These are phyloP conservation scores for Zaprionus bogoriensis DNA, from an alignment of 2,888 invertebrate species.

Conservation along the genomic window DNA sequence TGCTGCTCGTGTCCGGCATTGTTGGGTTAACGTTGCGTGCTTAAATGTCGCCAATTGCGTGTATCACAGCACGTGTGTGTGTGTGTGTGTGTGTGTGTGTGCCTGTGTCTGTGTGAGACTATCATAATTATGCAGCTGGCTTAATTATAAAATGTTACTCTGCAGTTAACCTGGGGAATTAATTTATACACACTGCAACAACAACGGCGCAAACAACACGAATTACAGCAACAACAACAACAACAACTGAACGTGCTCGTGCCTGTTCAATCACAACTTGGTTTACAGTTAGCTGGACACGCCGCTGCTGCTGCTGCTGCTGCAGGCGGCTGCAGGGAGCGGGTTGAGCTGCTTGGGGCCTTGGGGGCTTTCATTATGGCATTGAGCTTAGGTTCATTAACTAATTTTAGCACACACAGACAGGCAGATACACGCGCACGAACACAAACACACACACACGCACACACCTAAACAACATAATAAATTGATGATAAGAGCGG, in stretches of 20 bases:
- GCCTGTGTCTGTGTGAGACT: slow-evolving; percentile 33
- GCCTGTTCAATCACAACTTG: slow-evolving; percentile 58
- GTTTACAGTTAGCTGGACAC: slow-evolving; percentile 34
- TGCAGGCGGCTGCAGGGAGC: too few species aligned
- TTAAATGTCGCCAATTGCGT: slow-evolving; percentile 75
- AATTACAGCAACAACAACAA: slow-evolving; percentile 15
- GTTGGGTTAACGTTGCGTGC: slow-evolving; percentile 70
- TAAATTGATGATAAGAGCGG: slow-evolving; percentile 58
- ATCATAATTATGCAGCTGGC: slow-evolving; percentile 77
- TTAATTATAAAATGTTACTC: slow-evolving; percentile 76
- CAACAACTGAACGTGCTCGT: background rate
- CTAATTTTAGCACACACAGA: slow-evolving; percentile 60
- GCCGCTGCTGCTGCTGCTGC: too few species aligned
- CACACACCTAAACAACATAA: slow-evolving; percentile 53
- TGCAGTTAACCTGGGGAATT: slow-evolving; percentile 74
- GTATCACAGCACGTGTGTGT: slow-evolving; percentile 32
- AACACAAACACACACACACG: slow-evolving; percentile 22
- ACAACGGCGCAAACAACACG: background rate
- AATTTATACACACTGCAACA: slow-evolving; percentile 60
- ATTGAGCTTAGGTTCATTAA: slow-evolving; percentile 66
- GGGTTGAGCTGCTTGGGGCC: background rate
- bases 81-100: slow-evolving; percentile 14
- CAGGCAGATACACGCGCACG: slow-evolving; percentile 18
- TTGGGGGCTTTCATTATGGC: slow-evolving; percentile 50
- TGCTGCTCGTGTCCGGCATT: slow-evolving; percentile 26